Percentiles rank a stretch among this genome's conserved stretches.
phyloP scores from a whole-genome alignment of 2,113 vertebrate genomes.

The Hydrochoerus hydrochaeris region DNA sequence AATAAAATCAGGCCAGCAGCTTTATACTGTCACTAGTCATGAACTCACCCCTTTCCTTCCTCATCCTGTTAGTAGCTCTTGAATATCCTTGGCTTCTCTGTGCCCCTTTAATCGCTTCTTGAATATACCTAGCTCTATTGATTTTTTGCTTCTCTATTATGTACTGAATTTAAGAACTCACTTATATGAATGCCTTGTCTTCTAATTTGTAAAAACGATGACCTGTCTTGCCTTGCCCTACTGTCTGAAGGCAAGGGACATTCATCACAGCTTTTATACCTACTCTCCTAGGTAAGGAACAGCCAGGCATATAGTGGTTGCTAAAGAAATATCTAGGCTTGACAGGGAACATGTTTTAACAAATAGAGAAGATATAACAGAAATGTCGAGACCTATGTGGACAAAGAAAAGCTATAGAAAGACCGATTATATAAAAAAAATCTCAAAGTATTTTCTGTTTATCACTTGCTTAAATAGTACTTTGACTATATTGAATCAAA shows the following conservation, averaged over 20 bases:
- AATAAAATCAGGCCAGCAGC: not conserved
- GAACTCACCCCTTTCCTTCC: not conserved
- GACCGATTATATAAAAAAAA: slow-evolving; percentile 2
- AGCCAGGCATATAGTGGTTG: not conserved
- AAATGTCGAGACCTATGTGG: not conserved
- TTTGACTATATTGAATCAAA: slow-evolving; percentile 25
- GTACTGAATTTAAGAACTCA: not conserved
- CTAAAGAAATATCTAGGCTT: slow-evolving; percentile 28
- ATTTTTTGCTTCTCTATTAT: slow-evolving; percentile 24
- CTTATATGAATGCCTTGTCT: not conserved
- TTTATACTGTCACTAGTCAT: not conserved
- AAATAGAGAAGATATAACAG: not conserved
- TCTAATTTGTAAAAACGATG: not conserved
- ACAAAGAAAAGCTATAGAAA: not conserved
- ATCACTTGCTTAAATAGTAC: slow-evolving; percentile 32
- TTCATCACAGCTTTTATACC: slow-evolving; percentile 12
- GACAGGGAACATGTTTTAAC: not conserved
- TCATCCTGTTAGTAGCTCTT: slow-evolving; percentile 15
- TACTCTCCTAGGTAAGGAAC: not conserved
- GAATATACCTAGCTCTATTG: not conserved
- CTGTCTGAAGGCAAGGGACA: not conserved
- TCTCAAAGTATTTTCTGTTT: slow-evolving; percentile 34
- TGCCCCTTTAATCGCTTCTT: not conserved
- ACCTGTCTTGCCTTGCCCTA: not conserved
- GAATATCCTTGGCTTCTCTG: not conserved